These are phyloP conservation scores for Chaenocephalus aceratus DNA, from an alignment of 2,113 vertebrate genomes.

Conservation along the genomic window DNA sequence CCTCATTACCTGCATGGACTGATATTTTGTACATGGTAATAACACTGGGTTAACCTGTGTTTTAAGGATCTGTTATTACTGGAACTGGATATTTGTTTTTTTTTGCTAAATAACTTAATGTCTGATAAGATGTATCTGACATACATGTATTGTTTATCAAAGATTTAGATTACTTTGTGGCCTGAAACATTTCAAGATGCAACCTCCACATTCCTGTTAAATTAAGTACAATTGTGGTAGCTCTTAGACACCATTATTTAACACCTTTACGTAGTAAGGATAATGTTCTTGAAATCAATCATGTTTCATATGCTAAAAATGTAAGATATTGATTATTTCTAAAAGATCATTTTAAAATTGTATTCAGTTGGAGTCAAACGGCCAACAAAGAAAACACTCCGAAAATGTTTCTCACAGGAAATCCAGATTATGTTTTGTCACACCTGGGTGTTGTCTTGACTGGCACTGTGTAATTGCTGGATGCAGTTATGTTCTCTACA, in stretches of 20 bases:
- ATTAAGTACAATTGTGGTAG: conserved; percentile 35
- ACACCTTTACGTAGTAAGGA: conserved; percentile 7
- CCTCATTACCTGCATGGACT: conserved; percentile 40
- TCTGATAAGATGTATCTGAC: conserved; percentile 37
- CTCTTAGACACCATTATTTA: conserved; percentile 28
- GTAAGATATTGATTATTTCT: conserved; percentile 27
- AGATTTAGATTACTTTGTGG: conserved; percentile 22
- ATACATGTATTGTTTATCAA: conserved; percentile 14
- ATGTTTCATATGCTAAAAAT: conserved; percentile 35
- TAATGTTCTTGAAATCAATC: conserved; percentile 36
- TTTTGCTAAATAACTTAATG: conserved; percentile 32
- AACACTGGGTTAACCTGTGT: conserved; percentile 65
- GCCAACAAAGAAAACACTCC: conserved; percentile 74
- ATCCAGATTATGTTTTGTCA: conserved; percentile 30
- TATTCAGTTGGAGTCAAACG: conserved; percentile 30
- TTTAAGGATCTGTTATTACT: conserved; percentile 42
- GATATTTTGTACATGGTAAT: conserved; percentile 38
- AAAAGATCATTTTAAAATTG: conserved; percentile 30
- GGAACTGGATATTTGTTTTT: conserved; percentile 46
- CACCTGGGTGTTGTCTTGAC: conserved; percentile 30
- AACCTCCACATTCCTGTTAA: conserved; percentile 61
- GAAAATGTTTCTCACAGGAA: conserved; percentile 11
- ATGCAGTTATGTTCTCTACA: conserved; percentile 34
- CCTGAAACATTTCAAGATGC: conserved; percentile 57
- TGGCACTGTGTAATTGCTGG: conserved; percentile 44